Percentiles rank a stretch among this genome's conserved stretches.
Conservation (phyloP, 2,888 invertebrate species). For the Clistopyga incitator region DNA sequence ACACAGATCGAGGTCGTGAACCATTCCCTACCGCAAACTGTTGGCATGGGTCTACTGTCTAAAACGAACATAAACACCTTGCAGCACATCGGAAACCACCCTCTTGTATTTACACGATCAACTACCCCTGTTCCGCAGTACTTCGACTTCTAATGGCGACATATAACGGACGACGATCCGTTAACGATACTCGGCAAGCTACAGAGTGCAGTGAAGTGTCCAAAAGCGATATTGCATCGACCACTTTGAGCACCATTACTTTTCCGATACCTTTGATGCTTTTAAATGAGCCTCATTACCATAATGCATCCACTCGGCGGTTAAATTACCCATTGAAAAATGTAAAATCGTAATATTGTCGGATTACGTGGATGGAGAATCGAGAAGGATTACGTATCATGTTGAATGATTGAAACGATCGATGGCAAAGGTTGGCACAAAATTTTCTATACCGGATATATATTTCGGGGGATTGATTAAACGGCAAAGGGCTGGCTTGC, state of each 20-base stretch:
- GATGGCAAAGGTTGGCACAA: neutral
- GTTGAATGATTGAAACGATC: neutral
- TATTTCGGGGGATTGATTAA: constrained; percentile 6
- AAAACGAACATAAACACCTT: neutral
- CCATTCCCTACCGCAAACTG: neutral
- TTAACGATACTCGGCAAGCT: neutral
- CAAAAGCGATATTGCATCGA: neutral
- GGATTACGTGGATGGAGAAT: neutral
- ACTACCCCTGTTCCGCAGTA: neutral
- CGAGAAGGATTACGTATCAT: neutral
- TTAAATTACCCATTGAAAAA: constrained; percentile 10
- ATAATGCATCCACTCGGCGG: neutral
- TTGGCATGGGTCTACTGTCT: neutral
- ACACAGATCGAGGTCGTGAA: neutral
- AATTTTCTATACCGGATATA: neutral
- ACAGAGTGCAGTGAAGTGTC: neutral
- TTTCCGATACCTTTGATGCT: neutral
- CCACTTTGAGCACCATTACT: neutral
- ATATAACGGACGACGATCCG: constrained; percentile 1
- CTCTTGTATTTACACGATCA: constrained; percentile 9
- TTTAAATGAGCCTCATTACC: neutral
- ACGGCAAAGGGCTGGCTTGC: constrained; percentile 6
- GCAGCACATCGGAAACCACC: neutral
- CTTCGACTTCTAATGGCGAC: constrained; percentile 13
- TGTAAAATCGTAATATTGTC: neutral